Evolutionary conservation across 1,140 invertebrate species (phyloP).

Genomic region (Leptinotarsa undecemlineata): DNA sequence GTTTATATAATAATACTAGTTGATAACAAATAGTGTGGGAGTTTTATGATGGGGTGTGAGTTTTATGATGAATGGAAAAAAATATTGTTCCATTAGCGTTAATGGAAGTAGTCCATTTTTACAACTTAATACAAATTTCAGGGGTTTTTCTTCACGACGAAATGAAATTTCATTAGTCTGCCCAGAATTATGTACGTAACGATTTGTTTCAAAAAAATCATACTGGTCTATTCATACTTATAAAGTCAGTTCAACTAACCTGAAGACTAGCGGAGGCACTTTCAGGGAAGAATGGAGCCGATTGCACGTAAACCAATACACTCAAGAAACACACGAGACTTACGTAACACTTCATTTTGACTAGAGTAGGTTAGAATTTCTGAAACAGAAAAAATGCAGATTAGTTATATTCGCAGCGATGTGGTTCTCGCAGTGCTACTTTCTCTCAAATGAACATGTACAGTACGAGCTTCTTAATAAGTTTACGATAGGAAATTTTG

Average conservation of each 20-base stretch:
- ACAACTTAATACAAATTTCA: too few relatives aligned
- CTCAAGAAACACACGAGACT: slow-evolving; percentile 53
- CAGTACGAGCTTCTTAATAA: not conserved
- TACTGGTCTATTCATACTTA: not conserved
- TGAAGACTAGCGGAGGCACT: slow-evolving; percentile 41
- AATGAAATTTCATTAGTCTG: too few relatives aligned
- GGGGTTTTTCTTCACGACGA: too few relatives aligned
- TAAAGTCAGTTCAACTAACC: slow-evolving; percentile 34
- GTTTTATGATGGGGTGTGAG: too few relatives aligned
- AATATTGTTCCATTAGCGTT: too few relatives aligned
- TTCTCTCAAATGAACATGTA: slow-evolving; percentile 6
- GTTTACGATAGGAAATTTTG: slow-evolving; percentile 3
- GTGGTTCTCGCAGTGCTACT: not conserved
- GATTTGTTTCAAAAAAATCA: too few relatives aligned
- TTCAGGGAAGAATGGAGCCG: slow-evolving; percentile 42
- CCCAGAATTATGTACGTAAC: too few relatives aligned
- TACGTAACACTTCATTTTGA: slow-evolving; percentile 54
- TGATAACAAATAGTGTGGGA: too few relatives aligned
- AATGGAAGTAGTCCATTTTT: too few relatives aligned
- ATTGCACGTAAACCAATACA: slow-evolving; percentile 50
- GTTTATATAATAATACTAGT: too few relatives aligned
- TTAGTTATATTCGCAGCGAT: slow-evolving; percentile 9
- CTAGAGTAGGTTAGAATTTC: slow-evolving; percentile 49
- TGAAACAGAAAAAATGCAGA: slow-evolving; percentile 39
- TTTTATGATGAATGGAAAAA: too few relatives aligned